Percentiles rank a stretch among this genome's conserved stretches.
phyloP scores from a whole-genome alignment of 1,140 invertebrate species.

The Drosophila lacteicornis region DNA sequence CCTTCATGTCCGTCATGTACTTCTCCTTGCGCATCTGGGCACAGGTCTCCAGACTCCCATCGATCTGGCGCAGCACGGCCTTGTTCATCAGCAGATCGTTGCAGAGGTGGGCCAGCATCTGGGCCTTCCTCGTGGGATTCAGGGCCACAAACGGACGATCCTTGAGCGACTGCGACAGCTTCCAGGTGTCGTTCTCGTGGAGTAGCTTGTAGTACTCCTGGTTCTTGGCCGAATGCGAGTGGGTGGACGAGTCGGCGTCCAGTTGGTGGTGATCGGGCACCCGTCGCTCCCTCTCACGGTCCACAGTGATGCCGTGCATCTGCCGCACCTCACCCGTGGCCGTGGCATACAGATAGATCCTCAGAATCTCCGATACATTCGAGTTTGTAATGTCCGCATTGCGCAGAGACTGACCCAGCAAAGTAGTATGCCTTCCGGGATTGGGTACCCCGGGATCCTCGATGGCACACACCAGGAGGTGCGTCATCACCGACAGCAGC shows the following conservation, averaged over 20 bases:
- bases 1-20: constrained; percentile 94
- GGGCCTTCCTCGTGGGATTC: constrained; percentile 93
- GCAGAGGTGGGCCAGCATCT: constrained; percentile 95
- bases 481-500: constrained; percentile 94
- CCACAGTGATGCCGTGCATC: constrained; percentile 90
- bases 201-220: constrained; percentile 91
- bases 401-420: constrained; percentile 94
- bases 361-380: constrained; percentile 95
- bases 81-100: constrained; percentile 97
- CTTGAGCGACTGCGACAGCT: constrained; percentile 89
- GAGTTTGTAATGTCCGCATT: constrained; percentile 96
- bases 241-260: constrained; percentile 87
- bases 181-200: constrained; percentile 91
- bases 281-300: constrained; percentile 90
- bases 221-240: constrained; percentile 89
- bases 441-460: constrained; percentile 97
- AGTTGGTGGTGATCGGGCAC: constrained; percentile 92
- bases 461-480: constrained; percentile 95
- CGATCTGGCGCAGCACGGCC: constrained; percentile 92
- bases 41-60: constrained; percentile 90
- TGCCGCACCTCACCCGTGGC: constrained; percentile 94
- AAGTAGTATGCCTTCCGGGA: constrained; percentile 93
- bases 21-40: constrained; percentile 91
- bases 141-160: constrained; percentile 94
- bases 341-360: constrained; percentile 95